Conservation (phyloP, 2,113 vertebrate species). For the Chamaetylas fuelleborni region DNA sequence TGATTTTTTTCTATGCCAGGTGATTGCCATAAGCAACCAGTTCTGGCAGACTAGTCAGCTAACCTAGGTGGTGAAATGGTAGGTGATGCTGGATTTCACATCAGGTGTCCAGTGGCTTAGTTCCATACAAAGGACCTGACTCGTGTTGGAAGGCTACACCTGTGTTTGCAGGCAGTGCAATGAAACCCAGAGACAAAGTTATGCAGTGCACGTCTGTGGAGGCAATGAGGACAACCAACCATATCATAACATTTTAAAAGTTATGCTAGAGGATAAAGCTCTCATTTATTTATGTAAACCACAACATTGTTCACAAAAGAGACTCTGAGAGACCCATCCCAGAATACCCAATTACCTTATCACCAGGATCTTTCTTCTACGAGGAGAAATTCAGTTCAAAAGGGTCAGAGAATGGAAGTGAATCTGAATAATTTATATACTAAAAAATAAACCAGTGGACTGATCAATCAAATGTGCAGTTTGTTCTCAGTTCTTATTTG, state of each 20-base stretch:
- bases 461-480: background rate
- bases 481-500: background rate
- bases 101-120: background rate
- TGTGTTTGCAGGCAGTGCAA: background rate
- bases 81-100: background rate
- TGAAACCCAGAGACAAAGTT: background rate
- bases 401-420: background rate
- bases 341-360: background rate
- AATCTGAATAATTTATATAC: background rate
- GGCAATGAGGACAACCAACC: background rate
- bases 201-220: background rate
- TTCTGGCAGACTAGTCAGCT: background rate
- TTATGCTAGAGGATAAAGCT: background rate
- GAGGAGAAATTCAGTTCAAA: background rate
- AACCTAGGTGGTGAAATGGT: background rate
- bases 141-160: background rate
- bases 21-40: background rate
- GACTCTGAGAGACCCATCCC: background rate
- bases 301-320: background rate
- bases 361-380: background rate
- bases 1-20: background rate
- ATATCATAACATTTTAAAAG: background rate
- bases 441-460: background rate
- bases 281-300: background rate
- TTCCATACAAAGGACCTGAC: background rate